Percentiles rank a stretch among this genome's conserved stretches.
Evolutionary conservation across 2,888 invertebrate genomes (phyloP).

Genomic region (Xylocampa areola): DNA sequence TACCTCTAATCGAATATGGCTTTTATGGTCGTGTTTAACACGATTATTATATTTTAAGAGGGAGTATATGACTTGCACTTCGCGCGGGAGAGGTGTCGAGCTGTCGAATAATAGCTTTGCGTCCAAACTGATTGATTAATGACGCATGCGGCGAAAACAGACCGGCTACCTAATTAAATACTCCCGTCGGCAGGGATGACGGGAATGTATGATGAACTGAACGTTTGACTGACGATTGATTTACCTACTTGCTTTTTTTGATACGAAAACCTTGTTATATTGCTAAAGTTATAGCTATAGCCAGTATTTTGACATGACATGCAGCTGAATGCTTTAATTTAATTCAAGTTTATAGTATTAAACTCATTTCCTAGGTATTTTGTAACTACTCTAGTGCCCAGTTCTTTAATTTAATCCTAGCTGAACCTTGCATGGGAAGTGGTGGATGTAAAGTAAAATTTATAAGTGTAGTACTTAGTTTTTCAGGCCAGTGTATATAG

Average conservation of each 20-base stretch:
- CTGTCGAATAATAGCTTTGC: constrained; percentile 83
- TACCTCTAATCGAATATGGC: constrained; percentile 86
- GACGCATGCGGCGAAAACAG: constrained; percentile 85
- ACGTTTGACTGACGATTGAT: constrained; percentile 61
- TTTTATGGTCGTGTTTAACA: constrained; percentile 88
- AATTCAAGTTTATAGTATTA: too few relatives aligned
- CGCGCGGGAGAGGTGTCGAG: constrained; percentile 80
- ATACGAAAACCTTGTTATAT: too few relatives aligned
- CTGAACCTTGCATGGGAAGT: too few relatives aligned
- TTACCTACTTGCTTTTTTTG: constrained; percentile 40
- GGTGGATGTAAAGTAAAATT: too few relatives aligned
- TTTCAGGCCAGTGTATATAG: too few relatives aligned
- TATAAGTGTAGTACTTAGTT: too few relatives aligned
- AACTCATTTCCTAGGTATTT: too few relatives aligned
- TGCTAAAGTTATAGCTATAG: too few relatives aligned
- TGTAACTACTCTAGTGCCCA: too few relatives aligned
- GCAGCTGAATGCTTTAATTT: too few relatives aligned
- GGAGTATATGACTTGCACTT: constrained; percentile 87
- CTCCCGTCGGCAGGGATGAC: constrained; percentile 68
- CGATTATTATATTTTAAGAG: constrained; percentile 89
- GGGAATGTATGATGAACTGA: constrained; percentile 66
- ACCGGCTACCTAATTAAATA: constrained; percentile 86
- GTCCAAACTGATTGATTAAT: constrained; percentile 87
- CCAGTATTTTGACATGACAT: too few relatives aligned
- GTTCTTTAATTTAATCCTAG: too few relatives aligned